phyloP scores from a whole-genome alignment of 2,113 vertebrate species.

The Poeciliopsis turrubarensis region DNA sequence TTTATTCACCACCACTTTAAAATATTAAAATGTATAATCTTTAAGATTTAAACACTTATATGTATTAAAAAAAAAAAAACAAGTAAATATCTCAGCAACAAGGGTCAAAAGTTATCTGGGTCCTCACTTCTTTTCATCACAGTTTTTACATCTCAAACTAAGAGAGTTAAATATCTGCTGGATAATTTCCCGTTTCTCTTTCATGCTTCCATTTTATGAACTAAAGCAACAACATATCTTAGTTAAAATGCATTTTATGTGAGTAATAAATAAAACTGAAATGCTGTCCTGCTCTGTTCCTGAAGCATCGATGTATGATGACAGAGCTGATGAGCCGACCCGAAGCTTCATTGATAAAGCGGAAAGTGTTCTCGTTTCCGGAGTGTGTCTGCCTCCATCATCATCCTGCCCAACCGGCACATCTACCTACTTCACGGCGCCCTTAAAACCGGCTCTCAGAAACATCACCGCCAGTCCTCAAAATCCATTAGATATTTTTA shows the following conservation, averaged over 20 bases:
- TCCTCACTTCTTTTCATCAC: conserved; percentile 5
- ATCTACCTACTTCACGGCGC: background rate
- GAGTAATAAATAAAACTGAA: conserved; percentile 39
- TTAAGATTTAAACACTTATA: conserved; percentile 15
- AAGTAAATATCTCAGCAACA: background rate
- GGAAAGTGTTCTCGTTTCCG: conserved; percentile 19
- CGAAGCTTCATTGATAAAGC: conserved; percentile 9
- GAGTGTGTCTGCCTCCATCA: conserved; percentile 5
- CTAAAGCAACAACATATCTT: background rate
- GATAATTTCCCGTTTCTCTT: background rate
- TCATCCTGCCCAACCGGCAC: conserved; percentile 13
- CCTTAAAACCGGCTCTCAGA: conserved; percentile 31
- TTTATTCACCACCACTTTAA: conserved; percentile 32
- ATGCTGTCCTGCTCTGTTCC: conserved; percentile 7
- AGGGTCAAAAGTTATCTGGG: conserved; percentile 5
- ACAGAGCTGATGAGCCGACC: conserved; percentile 40
- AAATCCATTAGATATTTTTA: conserved; percentile 25
- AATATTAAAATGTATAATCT: conserved; percentile 3
- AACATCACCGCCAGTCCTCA: conserved; percentile 28
- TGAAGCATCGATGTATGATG: background rate
- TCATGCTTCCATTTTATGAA: background rate
- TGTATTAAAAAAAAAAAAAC: background rate
- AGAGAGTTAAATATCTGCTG: background rate
- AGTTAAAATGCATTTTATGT: background rate
- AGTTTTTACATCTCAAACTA: background rate